Conservation (phyloP, 2,888 invertebrate species). For the Seira sanloemensis region DNA sequence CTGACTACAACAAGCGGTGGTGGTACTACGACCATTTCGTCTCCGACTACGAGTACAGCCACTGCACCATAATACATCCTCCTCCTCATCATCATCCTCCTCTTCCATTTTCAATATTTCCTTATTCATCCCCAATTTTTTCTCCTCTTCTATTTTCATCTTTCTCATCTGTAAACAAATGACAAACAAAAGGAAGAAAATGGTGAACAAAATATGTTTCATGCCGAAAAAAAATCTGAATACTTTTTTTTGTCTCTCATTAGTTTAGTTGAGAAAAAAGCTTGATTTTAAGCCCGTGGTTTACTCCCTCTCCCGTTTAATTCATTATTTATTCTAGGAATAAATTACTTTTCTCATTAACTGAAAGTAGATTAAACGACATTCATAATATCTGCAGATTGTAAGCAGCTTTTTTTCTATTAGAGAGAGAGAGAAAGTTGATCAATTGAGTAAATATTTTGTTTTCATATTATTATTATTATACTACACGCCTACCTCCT, state of each 20-base stretch:
- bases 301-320: neutral
- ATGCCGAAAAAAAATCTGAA: slow-evolving; percentile 11
- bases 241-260: neutral
- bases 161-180: slow-evolving; percentile 70
- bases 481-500: neutral
- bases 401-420: neutral
- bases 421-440: neutral
- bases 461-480: no score
- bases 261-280: neutral
- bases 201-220: slow-evolving; percentile 38
- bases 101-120: slow-evolving; percentile 36
- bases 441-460: no score
- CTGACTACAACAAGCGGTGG: slow-evolving; percentile 16
- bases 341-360: neutral
- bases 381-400: neutral
- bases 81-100: slow-evolving; percentile 51
- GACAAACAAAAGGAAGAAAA: slow-evolving; percentile 62
- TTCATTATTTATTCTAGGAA: neutral
- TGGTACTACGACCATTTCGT: slow-evolving; percentile 18
- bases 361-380: neutral
- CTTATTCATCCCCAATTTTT: slow-evolving; percentile 23
- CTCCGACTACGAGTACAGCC: slow-evolving; percentile 66
- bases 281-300: neutral
- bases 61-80: slow-evolving; percentile 69
- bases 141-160: slow-evolving; percentile 35